These are phyloP conservation scores for Oreochromis grahami DNA, from an alignment of 2,797 vertebrate genomes.

Conservation along the genomic window DNA sequence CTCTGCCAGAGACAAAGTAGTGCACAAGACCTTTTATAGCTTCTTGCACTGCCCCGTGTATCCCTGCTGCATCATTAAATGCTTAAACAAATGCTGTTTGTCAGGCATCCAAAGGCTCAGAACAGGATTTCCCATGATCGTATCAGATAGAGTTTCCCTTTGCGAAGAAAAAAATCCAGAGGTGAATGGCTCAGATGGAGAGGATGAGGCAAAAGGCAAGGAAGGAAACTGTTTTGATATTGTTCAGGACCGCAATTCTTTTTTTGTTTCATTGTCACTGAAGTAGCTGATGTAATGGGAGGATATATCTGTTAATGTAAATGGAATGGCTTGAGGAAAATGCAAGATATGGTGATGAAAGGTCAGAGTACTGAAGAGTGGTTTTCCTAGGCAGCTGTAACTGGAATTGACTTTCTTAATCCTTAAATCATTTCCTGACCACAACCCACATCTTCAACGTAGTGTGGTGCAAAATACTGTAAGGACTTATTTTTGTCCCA, in stretches of 20 bases:
- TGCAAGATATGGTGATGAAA: neutral
- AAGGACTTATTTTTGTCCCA: neutral
- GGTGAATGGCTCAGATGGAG: slow-evolving; percentile 17
- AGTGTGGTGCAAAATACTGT: neutral
- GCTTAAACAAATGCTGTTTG: slow-evolving; percentile 52
- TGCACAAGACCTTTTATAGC: slow-evolving; percentile 48
- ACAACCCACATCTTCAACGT: neutral
- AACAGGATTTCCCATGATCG: slow-evolving; percentile 62
- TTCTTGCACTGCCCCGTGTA: neutral
- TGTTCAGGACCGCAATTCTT: slow-evolving; percentile 32
- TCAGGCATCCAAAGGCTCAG: slow-evolving; percentile 10
- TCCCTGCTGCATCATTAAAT: slow-evolving; percentile 52
- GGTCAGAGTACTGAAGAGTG: neutral
- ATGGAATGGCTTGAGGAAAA: slow-evolving; percentile 3
- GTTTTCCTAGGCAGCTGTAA: neutral
- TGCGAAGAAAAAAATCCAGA: neutral
- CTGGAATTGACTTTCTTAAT: neutral
- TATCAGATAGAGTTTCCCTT: slow-evolving; percentile 38
- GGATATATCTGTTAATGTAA: neutral
- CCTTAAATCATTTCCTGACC: neutral
- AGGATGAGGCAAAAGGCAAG: slow-evolving; percentile 43
- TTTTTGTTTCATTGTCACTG: slow-evolving; percentile 45
- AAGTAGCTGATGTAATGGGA: slow-evolving; percentile 51
- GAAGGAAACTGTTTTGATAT: slow-evolving; percentile 59
- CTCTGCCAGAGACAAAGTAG: slow-evolving; percentile 26